A percentile compares a stretch with the other conserved stretches of the same genome.
Conservation (phyloP, 2,113 vertebrate species). For the zebrafish (Danio rerio) region DNA sequence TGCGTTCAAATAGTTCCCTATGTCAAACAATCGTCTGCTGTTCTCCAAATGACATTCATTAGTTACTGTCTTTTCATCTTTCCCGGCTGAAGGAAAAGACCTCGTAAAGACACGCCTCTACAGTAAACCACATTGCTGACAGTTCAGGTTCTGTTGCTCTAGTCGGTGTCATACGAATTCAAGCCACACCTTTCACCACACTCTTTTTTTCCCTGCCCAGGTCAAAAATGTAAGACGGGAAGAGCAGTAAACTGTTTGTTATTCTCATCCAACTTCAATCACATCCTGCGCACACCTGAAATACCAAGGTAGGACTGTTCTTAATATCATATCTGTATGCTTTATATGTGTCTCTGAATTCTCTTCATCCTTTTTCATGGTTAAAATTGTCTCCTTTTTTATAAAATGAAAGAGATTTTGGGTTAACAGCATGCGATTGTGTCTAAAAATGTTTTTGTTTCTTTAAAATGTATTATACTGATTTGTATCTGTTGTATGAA, state of each 20-base stretch:
- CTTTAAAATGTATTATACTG: too few relatives aligned
- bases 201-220: conserved; percentile 79
- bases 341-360: background rate
- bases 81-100: background rate
- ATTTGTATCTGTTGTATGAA: background rate
- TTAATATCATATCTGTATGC: background rate
- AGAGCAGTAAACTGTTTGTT: conserved; percentile 27
- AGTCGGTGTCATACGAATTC: conserved; percentile 69
- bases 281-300: conserved; percentile 10
- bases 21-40: background rate
- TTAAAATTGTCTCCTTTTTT: background rate
- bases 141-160: conserved; percentile 59
- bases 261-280: conserved; percentile 15
- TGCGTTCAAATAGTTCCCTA: background rate
- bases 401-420: background rate
- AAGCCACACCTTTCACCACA: conserved; percentile 83
- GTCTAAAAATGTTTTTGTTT: background rate
- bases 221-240: conserved; percentile 64
- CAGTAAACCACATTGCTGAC: conserved; percentile 25
- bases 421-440: background rate
- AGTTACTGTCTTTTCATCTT: background rate
- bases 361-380: background rate
- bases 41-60: conserved; percentile 1
- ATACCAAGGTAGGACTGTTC: conserved; percentile 32
- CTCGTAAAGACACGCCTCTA: conserved; percentile 9